Conservation (phyloP, 1,140 invertebrate genomes). For the Trichoplusia ni region DNA sequence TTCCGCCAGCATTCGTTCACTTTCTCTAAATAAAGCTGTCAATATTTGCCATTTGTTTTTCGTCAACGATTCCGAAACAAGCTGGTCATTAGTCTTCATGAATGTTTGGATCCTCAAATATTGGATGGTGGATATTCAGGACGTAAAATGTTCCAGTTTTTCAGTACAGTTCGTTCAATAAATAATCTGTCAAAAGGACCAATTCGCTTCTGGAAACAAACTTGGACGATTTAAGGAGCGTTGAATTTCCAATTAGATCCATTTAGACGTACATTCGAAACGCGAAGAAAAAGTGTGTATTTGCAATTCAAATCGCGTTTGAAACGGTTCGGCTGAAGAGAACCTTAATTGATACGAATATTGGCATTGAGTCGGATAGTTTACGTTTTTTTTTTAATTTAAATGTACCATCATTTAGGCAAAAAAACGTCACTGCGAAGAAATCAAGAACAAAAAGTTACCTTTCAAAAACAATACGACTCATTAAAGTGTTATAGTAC, state of each 20-base stretch:
- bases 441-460: too few species aligned
- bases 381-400: conserved; percentile 22
- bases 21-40: not conserved
- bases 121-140: too few species aligned
- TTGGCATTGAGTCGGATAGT: conserved; percentile 28
- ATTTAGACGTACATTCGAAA: conserved; percentile 45
- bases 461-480: too few species aligned
- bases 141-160: too few species aligned
- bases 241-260: conserved; percentile 59
- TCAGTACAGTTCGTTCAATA: not conserved
- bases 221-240: conserved; percentile 31
- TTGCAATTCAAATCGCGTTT: conserved; percentile 67
- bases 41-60: not conserved
- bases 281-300: conserved; percentile 54
- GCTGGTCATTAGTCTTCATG: not conserved
- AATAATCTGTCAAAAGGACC: conserved; percentile 3
- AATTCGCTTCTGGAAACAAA: conserved; percentile 5
- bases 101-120: not conserved
- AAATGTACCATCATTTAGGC: conserved; percentile 1
- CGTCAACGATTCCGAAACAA: not conserved
- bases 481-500: too few species aligned
- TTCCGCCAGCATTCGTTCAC: not conserved
- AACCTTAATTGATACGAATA: conserved; percentile 65
- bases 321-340: conserved; percentile 49
- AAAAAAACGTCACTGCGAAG: too few species aligned